These are phyloP conservation scores for Lanistes nyassanus DNA, from an alignment of 1,140 invertebrate genomes.

Conservation along the genomic window DNA sequence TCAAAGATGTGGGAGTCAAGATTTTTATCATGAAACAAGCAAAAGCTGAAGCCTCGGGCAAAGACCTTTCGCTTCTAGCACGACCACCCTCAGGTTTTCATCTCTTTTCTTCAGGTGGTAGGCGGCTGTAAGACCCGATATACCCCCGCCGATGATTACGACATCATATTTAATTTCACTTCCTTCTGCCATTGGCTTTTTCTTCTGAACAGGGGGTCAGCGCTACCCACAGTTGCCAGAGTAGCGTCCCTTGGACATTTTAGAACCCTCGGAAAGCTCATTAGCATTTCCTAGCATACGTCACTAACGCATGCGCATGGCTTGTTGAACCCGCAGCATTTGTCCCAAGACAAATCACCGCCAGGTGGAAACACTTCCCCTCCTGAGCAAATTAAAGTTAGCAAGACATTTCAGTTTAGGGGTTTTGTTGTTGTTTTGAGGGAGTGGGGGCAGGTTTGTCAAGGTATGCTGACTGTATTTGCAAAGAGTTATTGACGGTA, in stretches of 20 bases:
- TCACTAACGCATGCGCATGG: too few species aligned
- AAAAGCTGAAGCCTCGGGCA: not conserved
- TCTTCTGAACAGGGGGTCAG: too few species aligned
- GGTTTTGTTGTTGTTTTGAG: too few species aligned
- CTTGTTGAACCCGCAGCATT: not conserved
- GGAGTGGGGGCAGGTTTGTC: too few species aligned
- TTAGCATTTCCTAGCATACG: too few species aligned
- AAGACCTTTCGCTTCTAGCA: slow-evolving; percentile 64
- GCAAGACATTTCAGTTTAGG: too few species aligned
- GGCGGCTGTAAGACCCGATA: slow-evolving; percentile 63
- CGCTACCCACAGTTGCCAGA: not conserved
- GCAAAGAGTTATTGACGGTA: too few species aligned
- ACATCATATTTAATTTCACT: slow-evolving; percentile 47
- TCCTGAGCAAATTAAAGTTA: too few species aligned
- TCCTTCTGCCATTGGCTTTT: not conserved
- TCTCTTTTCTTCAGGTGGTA: slow-evolving; percentile 53
- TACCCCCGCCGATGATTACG: slow-evolving; percentile 61
- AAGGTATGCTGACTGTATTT: too few species aligned
- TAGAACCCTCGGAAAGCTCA: not conserved
- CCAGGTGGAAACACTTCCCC: too few species aligned
- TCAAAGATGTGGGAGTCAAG: too few species aligned
- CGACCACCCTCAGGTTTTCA: slow-evolving; percentile 47
- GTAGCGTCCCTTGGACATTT: not conserved
- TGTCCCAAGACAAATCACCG: not conserved
- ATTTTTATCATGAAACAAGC: too few species aligned